Evolutionary conservation across 2,888 invertebrate genomes (phyloP), one percentile per base, ranked within the genome.

Genomic region (Leucophenga maculata): DNA sequence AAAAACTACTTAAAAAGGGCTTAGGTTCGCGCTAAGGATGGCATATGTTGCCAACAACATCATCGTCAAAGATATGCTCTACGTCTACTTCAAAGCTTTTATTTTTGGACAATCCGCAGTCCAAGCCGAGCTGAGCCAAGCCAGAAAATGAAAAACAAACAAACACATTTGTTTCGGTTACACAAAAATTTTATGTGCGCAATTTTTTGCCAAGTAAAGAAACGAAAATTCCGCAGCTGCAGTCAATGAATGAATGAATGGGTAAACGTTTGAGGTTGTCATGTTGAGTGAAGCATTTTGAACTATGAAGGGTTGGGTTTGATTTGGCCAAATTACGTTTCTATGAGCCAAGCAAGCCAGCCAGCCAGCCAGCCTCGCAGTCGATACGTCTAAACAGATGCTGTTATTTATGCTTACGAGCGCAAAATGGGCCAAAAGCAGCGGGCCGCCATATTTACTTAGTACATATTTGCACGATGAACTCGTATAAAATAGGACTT

Each of bases 121-220:
- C n/a, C n/a, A n/a, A n/a, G n/a, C n/a, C n/a, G n/a, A n/a, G n/a
- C n/a, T n/a, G n/a, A 72, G 71, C 72, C 74, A 54, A 70, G 72
- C 78, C 75, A 75, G 80, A 78, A 80, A 78, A 78, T 80, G 80
- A 80, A 80, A 78, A 78, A 77, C 78, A 78, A 78, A 77, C 78
- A 78, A 78, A 80, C 80, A 78, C 78, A 80, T 78, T 80, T 78
- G 76, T 77, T 78, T 74, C 80, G 71, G 69, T 65, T 73, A 60
- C 11, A 39, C 39, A 26, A n/a, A 59, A 59, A 26, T 55, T 55
- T 59, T 59, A 32, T 26, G 39, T 44, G 66, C 50, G 66, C 60
- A 73, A 68, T 72, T 64, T 50, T 50, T 50, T 50, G n/a, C n/a
- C n/a, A 32, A 26, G 52, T 22, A 22, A 26, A n/a, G 65, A 20